A percentile compares a stretch with the other conserved stretches of the same genome.
Evolutionary conservation across 2,888 invertebrate genomes (phyloP).

Genomic region (Idaea dimidiata): DNA sequence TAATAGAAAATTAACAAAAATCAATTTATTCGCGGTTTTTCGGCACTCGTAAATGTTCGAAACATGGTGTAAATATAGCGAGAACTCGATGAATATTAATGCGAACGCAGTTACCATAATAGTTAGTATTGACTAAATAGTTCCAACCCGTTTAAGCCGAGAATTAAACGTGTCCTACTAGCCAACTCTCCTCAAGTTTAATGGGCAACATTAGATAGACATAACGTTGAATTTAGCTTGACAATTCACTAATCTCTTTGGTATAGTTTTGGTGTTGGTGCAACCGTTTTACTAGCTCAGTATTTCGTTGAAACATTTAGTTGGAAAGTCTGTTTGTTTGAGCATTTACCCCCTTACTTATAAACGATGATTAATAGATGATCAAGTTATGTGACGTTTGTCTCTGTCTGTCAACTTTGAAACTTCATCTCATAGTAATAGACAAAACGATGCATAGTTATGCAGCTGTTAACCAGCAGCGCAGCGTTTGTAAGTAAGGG

Average conservation of each 20-base stretch:
- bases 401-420: no score
- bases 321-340: not conserved
- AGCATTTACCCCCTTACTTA: no score
- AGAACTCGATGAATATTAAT: slow-evolving; percentile 63
- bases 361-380: no score
- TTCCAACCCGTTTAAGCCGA: slow-evolving; percentile 32
- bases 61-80: slow-evolving; percentile 9
- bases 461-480: no score
- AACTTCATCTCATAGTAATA: no score
- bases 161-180: slow-evolving; percentile 25
- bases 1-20: not conserved
- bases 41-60: not conserved
- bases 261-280: not conserved
- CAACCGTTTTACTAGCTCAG: not conserved
- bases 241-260: slow-evolving; percentile 9
- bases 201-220: slow-evolving; percentile 13
- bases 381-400: no score
- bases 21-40: not conserved
- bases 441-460: no score
- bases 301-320: not conserved
- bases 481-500: no score
- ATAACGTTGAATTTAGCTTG: slow-evolving; percentile 14
- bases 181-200: slow-evolving; percentile 16
- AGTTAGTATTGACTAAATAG: slow-evolving; percentile 41
- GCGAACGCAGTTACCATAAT: slow-evolving; percentile 40